Conservation (phyloP, 2,888 invertebrate species). For the Caenorhabditis imperialis region DNA sequence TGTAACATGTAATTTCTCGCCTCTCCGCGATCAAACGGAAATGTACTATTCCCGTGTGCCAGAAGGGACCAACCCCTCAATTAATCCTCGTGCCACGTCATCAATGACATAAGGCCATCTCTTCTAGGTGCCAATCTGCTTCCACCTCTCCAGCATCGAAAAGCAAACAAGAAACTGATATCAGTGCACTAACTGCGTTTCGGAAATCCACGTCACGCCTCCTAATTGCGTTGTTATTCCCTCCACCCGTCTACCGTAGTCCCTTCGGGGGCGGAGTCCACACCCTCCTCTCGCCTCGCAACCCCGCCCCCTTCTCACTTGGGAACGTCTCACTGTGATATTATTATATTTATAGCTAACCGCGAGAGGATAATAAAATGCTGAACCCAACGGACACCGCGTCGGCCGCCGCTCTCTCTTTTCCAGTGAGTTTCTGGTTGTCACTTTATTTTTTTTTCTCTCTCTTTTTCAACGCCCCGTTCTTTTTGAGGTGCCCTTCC, state of each 20-base stretch:
- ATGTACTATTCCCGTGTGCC: conserved; percentile 27
- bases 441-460: conserved; percentile 1
- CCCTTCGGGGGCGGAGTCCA: conserved; percentile 22
- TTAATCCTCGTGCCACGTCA: conserved; percentile 1
- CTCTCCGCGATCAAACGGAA: no score
- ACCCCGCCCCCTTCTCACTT: conserved; percentile 6
- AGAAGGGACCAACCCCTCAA: no score
- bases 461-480: conserved; percentile 4
- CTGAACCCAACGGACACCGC: conserved; percentile 28
- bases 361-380: conserved; percentile 3
- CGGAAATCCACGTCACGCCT: no score
- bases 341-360: conserved; percentile 12
- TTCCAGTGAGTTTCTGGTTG: conserved; percentile 18
- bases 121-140: conserved; percentile 4
- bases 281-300: conserved; percentile 9
- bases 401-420: conserved; percentile 19
- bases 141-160: conserved; percentile 6
- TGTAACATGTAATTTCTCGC: conserved; percentile 5
- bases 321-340: no score
- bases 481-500: conserved; percentile 40
- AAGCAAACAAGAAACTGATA: no score
- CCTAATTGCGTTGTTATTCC: conserved; percentile 20
- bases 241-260: conserved; percentile 25
- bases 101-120: not conserved
- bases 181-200: no score